phyloP scores from a whole-genome alignment of 2,797 vertebrate species.

The Australoheros facetus region DNA sequence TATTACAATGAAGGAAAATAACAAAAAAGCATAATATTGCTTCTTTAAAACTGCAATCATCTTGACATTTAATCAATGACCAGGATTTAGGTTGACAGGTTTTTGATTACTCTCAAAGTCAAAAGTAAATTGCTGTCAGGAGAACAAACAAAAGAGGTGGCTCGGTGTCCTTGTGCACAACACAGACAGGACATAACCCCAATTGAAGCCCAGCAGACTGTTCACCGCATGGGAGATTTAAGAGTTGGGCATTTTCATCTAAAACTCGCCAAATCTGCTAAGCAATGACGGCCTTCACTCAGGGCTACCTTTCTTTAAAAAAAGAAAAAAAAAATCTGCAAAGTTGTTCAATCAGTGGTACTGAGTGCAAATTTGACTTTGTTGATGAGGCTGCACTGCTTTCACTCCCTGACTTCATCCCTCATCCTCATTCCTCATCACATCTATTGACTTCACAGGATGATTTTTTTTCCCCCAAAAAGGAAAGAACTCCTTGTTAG shows the following conservation, averaged over 20 bases:
- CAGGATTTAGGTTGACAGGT: background rate
- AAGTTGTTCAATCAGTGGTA: conserved; percentile 48
- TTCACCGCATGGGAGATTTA: conserved; percentile 32
- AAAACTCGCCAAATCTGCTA: conserved; percentile 4
- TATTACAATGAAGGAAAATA: background rate
- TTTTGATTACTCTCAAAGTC: background rate
- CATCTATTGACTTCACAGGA: conserved; percentile 57
- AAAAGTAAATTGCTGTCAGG: conserved; percentile 3
- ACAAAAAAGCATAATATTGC: background rate
- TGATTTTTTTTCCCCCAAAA: conserved; percentile 28
- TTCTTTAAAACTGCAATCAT: background rate
- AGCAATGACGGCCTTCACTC: conserved; percentile 18
- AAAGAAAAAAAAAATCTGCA: conserved; percentile 25
- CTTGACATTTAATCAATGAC: background rate
- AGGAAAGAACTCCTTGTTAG: conserved; percentile 64
- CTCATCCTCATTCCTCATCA: conserved; percentile 59
- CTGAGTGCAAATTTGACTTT: conserved; percentile 43
- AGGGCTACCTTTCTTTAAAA: conserved; percentile 16
- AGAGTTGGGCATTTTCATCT: conserved; percentile 20
- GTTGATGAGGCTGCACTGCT: conserved; percentile 43
- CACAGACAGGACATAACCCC: conserved; percentile 22
- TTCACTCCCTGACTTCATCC: conserved; percentile 37
- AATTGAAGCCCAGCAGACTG: conserved; percentile 15
- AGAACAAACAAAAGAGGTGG: background rate
- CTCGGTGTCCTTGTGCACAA: conserved; percentile 9